These are phyloP conservation scores for Gavialis gangeticus DNA, from an alignment of 2,113 vertebrate species.

Conservation along the genomic window DNA sequence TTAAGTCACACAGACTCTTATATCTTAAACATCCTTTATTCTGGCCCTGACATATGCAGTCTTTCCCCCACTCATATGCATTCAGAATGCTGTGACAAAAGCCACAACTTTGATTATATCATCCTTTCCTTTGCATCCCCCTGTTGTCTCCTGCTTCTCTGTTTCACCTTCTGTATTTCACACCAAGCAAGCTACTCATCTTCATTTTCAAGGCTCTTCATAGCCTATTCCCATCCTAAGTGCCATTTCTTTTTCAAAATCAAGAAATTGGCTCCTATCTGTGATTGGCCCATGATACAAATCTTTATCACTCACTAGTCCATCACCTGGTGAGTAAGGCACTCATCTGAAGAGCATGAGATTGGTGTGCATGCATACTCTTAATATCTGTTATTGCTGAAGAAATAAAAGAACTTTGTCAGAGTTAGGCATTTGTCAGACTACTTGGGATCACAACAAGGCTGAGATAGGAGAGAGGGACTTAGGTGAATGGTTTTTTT, in stretches of 20 bases:
- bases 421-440: no score
- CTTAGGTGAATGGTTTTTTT: no score
- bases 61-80: constrained; percentile 25
- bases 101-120: constrained; percentile 46
- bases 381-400: no score
- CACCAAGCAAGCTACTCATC: no score
- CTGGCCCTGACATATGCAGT: constrained; percentile 57
- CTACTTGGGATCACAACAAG: no score
- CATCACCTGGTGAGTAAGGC: no score
- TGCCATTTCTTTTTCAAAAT: neutral
- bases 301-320: neutral
- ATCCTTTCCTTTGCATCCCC: neutral
- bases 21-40: constrained; percentile 59
- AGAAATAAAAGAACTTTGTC: no score
- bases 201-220: neutral
- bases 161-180: no score
- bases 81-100: constrained; percentile 23
- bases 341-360: no score
- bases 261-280: neutral
- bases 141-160: neutral
- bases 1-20: constrained; percentile 68
- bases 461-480: no score
- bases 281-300: neutral
- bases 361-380: no score
- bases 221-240: neutral